A percentile compares a stretch with the other conserved stretches of the same genome.
phyloP scores from a whole-genome alignment of 2,113 vertebrate genomes.

The Cyanoramphus novaezelandiae region DNA sequence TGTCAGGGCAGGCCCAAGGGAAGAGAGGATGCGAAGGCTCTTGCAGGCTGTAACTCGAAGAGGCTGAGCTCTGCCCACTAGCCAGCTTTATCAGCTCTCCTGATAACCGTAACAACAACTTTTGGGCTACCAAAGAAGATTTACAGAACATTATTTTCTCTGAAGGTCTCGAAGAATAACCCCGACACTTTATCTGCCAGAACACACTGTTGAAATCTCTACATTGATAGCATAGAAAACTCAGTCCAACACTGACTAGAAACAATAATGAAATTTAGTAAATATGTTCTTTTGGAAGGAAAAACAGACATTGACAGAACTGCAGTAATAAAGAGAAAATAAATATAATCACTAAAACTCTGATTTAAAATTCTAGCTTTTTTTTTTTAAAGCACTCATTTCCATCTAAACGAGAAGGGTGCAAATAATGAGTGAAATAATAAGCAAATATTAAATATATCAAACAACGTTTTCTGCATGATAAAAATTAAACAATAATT shows the following conservation, averaged over 20 bases:
- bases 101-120: not conserved
- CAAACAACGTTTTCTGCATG: not conserved
- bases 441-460: not conserved
- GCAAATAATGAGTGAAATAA: not conserved
- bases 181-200: not conserved
- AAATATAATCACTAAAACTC: not conserved
- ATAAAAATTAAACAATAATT: slow-evolving; percentile 15
- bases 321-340: not conserved
- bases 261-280: not conserved
- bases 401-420: not conserved
- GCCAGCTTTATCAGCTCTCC: not conserved
- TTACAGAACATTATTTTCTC: not conserved
- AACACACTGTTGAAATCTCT: not conserved
- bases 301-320: not conserved
- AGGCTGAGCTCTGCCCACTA: not conserved
- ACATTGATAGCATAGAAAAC: not conserved
- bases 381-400: not conserved
- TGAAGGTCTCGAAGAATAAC: not conserved
- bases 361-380: not conserved
- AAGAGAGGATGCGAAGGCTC: not conserved
- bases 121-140: not conserved
- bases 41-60: fast-evolving
- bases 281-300: not conserved
- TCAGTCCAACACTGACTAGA: not conserved
- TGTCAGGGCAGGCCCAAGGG: not conserved